A percentile compares a stretch with the other conserved stretches of the same genome.
Evolutionary conservation across 2,888 invertebrate species (phyloP).

Genomic region (Flexamia atlantica): DNA sequence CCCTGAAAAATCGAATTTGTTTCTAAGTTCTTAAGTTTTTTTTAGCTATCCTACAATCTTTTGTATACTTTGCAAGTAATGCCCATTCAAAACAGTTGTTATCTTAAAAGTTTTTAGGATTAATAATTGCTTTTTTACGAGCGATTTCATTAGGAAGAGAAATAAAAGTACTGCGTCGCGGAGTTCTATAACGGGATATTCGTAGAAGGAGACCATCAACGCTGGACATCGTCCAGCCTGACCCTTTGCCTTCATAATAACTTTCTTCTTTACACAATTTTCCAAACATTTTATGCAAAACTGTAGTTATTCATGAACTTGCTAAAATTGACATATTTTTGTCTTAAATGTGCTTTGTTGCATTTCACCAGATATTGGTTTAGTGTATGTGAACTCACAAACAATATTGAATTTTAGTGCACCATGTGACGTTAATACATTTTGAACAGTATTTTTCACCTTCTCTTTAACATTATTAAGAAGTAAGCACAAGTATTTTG

Average conservation of each 20-base stretch:
- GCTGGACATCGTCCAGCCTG: constrained; percentile 26
- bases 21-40: neutral
- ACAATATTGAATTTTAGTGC: constrained; percentile 39
- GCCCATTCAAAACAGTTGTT: constrained; percentile 47
- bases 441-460: constrained; percentile 1
- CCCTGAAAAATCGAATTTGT: constrained; percentile 14
- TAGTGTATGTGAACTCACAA: constrained; percentile 20
- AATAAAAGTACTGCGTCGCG: neutral
- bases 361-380: neutral
- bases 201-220: constrained; percentile 45
- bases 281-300: constrained; percentile 8
- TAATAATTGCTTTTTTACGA: constrained; percentile 40
- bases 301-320: constrained; percentile 11
- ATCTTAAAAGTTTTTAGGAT: constrained; percentile 39
- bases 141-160: constrained; percentile 18
- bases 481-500: constrained; percentile 25
- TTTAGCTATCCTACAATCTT: constrained; percentile 24
- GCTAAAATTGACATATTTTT: constrained; percentile 23
- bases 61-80: constrained; percentile 32
- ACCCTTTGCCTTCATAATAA: constrained; percentile 25
- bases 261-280: constrained; percentile 40
- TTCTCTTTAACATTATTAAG: constrained; percentile 1
- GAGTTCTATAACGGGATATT: neutral
- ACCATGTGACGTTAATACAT: neutral
- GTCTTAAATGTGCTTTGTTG: constrained; percentile 6